phyloP scores from a whole-genome alignment of 1,140 invertebrate genomes.

The Rhynchophorus ferrugineus region DNA sequence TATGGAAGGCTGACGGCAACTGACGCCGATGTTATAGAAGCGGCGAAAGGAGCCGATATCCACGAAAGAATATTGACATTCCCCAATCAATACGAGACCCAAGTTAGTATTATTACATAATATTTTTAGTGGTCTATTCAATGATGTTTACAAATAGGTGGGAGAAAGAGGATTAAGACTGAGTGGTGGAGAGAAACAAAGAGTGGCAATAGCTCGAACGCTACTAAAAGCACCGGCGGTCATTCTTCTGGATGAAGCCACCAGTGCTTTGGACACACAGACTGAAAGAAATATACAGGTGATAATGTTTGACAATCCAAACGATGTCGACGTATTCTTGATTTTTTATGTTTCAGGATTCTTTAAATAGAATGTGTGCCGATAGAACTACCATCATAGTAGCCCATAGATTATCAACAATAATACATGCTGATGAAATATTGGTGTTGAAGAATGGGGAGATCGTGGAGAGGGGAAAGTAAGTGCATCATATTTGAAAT shows the following conservation, averaged over 20 bases:
- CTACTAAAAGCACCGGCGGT: conserved; percentile 71
- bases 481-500: conserved; percentile 8
- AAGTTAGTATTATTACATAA: conserved; percentile 41
- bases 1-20: conserved; percentile 77
- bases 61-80: conserved; percentile 86
- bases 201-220: conserved; percentile 87
- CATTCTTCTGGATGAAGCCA: conserved; percentile 85
- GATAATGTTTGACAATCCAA: not conserved
- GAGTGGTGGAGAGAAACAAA: conserved; percentile 88
- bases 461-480: conserved; percentile 86
- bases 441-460: conserved; percentile 82
- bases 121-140: not conserved
- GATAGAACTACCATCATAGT: conserved; percentile 89
- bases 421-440: conserved; percentile 90
- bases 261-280: conserved; percentile 75
- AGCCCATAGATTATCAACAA: conserved; percentile 86
- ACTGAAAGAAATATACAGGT: conserved; percentile 76
- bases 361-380: conserved; percentile 62
- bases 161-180: conserved; percentile 72
- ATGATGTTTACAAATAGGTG: conserved; percentile 46
- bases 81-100: conserved; percentile 79
- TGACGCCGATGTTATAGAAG: conserved; percentile 77
- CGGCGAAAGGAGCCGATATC: conserved; percentile 87
- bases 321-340: not conserved
- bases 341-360: conserved; percentile 37